Evolutionary conservation across 1,140 invertebrate species (phyloP), one percentile per base, ranked within the genome.

Genomic region (Lucilia sericata): DNA sequence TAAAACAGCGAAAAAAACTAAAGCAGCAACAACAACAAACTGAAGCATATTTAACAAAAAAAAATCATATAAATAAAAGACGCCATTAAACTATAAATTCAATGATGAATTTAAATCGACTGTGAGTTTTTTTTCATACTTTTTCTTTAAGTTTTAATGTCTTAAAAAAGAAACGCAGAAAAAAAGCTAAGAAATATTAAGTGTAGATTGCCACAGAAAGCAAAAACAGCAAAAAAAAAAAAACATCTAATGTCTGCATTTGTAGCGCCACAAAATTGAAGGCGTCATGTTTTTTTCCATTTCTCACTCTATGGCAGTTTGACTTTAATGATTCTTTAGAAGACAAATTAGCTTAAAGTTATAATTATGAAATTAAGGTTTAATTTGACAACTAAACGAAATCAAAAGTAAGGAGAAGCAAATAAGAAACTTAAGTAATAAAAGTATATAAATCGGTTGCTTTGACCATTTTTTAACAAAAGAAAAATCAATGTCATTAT

Each of bases 61-160:
- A 5, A n/a, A 17, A 60, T 30, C n/a, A 70, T 21, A 21, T 2
- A 70, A 21, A 19, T 19, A 70, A 70, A 70, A 70, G 65, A 70
- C 65, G 65, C 65, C 65, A 70, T 70, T 70, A 70, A 70, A 70
- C 21, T 19, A 70, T 70, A 70, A 70, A 70, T 70, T 19, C 65
- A 70, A 70, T 70, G 55, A 60, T 60, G 65, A 70, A 70, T 70
- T 70, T 21, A 70, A 70, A 70, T 70, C n/a, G 65, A 70, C 65
- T 70, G 19, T 70, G 19, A 8, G 60, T 19, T 70, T 70, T 65
- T 65, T 70, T 21, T 70, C 17, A 13, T 70, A 17, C n/a, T 25
- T 70, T 9, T 14, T 65, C 25, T 60, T 60, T 60, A 17, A 7
- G 14, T n/a, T 60, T 60, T n/a, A 17, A 17, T n/a, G 55, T 17